Conservation (phyloP, 2,113 vertebrate species). For the Puntigrus tetrazona region DNA sequence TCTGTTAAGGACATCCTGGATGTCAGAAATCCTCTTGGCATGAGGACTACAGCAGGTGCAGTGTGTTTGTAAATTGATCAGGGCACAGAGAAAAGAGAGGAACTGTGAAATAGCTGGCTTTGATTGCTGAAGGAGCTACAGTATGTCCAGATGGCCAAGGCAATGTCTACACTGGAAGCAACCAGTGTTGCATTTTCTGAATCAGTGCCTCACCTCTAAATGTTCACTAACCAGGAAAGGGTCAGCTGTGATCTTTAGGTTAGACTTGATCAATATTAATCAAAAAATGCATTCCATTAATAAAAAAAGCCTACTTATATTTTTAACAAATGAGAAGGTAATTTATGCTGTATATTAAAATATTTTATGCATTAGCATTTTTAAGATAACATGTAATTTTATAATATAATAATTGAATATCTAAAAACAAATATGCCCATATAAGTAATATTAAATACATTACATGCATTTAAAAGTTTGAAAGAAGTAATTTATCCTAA, state of each 20-base stretch:
- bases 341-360: too few species aligned
- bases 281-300: neutral
- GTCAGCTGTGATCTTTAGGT: neutral
- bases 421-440: neutral
- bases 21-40: constrained; percentile 82
- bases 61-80: constrained; percentile 3
- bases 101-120: constrained; percentile 8
- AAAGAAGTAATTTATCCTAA: neutral
- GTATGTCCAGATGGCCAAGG: neutral
- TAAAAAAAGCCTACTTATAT: neutral
- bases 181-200: neutral
- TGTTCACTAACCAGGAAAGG: neutral
- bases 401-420: neutral
- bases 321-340: constrained; percentile 1
- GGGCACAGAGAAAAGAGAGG: constrained; percentile 4
- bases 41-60: constrained; percentile 77
- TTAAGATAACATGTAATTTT: neutral
- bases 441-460: neutral
- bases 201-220: neutral
- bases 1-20: constrained; percentile 71
- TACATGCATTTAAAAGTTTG: neutral
- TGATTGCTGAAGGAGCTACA: neutral
- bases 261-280: neutral
- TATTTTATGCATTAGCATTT: neutral
- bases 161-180: neutral